Base-by-base conservation (phyloP, 1,140 invertebrate genomes). In the Drosophila leontia region DNA sequence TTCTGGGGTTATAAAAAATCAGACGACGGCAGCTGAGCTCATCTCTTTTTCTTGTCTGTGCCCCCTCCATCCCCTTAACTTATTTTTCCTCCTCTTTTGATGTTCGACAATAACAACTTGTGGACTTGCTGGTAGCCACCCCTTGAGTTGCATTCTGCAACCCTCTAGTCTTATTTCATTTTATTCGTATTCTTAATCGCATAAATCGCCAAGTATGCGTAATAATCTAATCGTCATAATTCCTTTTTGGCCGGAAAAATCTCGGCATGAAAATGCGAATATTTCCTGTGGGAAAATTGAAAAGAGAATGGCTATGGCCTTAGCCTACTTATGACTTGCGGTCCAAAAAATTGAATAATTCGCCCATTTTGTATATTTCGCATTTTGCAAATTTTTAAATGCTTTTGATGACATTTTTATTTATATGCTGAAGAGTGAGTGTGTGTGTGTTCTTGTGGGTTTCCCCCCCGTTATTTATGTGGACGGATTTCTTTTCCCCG, bases 191-290 rank as follows among this genome's bases (percentile, higher is more conserved):
- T 51, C 47, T 62, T 90, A 88, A 88, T 88, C 84, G 84, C 78
- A 84, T 88, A 88, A 90, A 70, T 90, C 78, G 77, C 51, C 80
- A 88, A 84, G 85, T 84, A 88, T 88, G 84, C 85, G 85, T 88
- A 88, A 88, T 88, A 88, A 88, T 88, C 84, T 84, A 88, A 88
- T 88, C 84, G 77, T 78, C 72, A 78, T 87, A 88, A 87, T 88
- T 87, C 80, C 65, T 45, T 50, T 80, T 48, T 8, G 8, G 35
- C 55, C 77, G 69, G 47, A 47, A 59, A 75, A 90, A 88, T 88
- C 84, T 80, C 68, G 42, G 67, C 84, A 68, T 56, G 70, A 69
- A 78, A 86, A 60, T 59, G 57, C 23, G 47, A 63, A 59, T 60
- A 44, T 37, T 26, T 37, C 50, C 48, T 29, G 6, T 15, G 42